These are phyloP conservation scores for Phaonia tiefii DNA, from an alignment of 2,888 invertebrate species.

Conservation along the genomic window DNA sequence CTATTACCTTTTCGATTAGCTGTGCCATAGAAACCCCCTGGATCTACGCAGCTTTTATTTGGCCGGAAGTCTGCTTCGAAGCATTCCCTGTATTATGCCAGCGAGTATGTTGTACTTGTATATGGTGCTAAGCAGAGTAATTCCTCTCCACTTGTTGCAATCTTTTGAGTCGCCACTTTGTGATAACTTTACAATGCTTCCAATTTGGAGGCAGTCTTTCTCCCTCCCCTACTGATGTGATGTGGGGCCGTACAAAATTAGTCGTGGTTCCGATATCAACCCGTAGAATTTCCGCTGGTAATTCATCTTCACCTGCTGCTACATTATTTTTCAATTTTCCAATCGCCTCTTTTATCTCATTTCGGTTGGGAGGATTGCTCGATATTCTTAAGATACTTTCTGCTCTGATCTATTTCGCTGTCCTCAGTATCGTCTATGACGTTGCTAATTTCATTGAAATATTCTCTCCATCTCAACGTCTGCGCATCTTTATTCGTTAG, in stretches of 20 bases:
- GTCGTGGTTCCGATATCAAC: not conserved
- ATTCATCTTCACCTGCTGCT: not conserved
- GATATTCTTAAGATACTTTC: not conserved
- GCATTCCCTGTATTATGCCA: not conserved
- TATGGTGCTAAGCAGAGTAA: not conserved
- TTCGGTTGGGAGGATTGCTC: not conserved
- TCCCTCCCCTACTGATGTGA: not conserved
- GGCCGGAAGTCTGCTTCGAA: not conserved
- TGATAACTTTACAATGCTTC: not conserved
- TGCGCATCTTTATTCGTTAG: too few relatives aligned
- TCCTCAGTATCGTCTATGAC: not conserved
- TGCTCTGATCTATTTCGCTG: not conserved
- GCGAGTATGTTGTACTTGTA: not conserved
- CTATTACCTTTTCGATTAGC: too few relatives aligned
- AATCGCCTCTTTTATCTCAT: not conserved
- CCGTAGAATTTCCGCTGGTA: not conserved
- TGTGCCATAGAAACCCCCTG: too few relatives aligned
- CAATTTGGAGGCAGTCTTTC: not conserved
- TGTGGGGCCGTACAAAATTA: not conserved
- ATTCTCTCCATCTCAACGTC: too few relatives aligned
- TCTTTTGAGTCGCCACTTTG: too few relatives aligned
- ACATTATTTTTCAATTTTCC: not conserved
- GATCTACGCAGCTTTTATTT: not conserved
- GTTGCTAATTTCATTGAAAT: not conserved
- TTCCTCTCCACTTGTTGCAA: not conserved